These are phyloP conservation scores for Coregonus sp. DNA, from an alignment of 2,797 vertebrate species.

Conservation along the genomic window DNA sequence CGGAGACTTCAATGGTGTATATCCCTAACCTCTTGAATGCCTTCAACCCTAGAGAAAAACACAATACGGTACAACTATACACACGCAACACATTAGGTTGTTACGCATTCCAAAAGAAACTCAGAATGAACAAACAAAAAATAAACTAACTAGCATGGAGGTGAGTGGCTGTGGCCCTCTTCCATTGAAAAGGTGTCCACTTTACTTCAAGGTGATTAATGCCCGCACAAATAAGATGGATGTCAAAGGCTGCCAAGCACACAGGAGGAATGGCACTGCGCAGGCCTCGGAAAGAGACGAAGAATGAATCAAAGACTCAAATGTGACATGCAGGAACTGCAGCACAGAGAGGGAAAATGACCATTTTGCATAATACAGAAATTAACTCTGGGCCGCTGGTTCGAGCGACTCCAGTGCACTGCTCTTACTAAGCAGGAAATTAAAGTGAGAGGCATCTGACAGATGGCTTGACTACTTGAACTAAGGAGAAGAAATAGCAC, in stretches of 20 bases:
- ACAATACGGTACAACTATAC: too few relatives aligned
- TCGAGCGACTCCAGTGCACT: constrained; percentile 42
- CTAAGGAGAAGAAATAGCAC: constrained; percentile 38
- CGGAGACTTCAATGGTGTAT: too few relatives aligned
- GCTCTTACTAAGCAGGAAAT: constrained; percentile 59
- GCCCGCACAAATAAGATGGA: constrained; percentile 45
- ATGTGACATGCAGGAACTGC: constrained; percentile 47
- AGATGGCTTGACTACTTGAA: constrained; percentile 43
- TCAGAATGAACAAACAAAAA: background rate
- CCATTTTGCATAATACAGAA: constrained; percentile 58
- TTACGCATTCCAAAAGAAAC: too few relatives aligned
- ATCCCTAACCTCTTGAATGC: too few relatives aligned
- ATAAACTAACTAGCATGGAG: background rate
- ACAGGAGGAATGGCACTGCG: constrained; percentile 33
- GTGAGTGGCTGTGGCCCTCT: background rate
- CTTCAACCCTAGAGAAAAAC: too few relatives aligned
- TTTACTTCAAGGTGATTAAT: constrained; percentile 55
- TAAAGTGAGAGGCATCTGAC: constrained; percentile 49
- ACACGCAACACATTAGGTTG: background rate
- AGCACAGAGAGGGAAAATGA: constrained; percentile 30
- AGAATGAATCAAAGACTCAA: constrained; percentile 56
- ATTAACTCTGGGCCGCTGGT: constrained; percentile 54
- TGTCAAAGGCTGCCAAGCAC: constrained; percentile 48
- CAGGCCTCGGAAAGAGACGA: constrained; percentile 18
- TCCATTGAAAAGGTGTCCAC: background rate